Evolutionary conservation across 2,888 invertebrate species (phyloP), one percentile per base, ranked within the genome.

Genomic region (Cantharis flavilabris): DNA sequence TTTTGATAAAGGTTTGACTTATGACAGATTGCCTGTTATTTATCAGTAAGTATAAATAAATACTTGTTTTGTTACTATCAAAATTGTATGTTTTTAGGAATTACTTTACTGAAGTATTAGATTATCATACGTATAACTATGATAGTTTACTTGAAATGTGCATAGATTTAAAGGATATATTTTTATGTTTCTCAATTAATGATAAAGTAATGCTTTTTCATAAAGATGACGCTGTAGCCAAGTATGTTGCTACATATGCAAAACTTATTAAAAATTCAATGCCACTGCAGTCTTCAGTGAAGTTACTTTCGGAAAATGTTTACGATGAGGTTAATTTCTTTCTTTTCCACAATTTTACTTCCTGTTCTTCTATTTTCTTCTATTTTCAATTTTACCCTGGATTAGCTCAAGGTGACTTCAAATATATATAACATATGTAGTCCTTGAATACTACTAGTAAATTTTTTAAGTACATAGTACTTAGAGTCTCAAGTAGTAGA

Each of bases 1-100:
- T 20, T 85, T 88, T 69, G 86, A 88, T 0, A 86, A 89, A 0
- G 91, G 91, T 3, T 86, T 91, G n/a, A 89, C 89, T 89, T 89
- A 89, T 81, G 86, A 88, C 0, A 89, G 90, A 64, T 84, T 91
- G 3, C 86, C 89, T 9, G 81, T 84, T n/a, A 78, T 88, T 3
- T 90, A 91, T 84, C 88, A 87, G 91, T 90, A 81, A 80, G 83
- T 80, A 16, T 16, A 72, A 13, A 16, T 23, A 30, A 65, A 1
- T 10, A 20, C 63, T n/a, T 62, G 64, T 9, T 65, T 70, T 5
- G 11, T 11, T 30, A 16, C 16, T 64, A 16, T 9, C 3, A 23
- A 30, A 64, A 13, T 63, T 71, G 13, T 3, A 23, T 9, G 16
- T 30, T 28, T 80, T 30, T 71, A 87, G 86, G 49, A 81, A 84